Conservation (phyloP, 2,797 vertebrate species). For the Poeciliopsis turneri region DNA sequence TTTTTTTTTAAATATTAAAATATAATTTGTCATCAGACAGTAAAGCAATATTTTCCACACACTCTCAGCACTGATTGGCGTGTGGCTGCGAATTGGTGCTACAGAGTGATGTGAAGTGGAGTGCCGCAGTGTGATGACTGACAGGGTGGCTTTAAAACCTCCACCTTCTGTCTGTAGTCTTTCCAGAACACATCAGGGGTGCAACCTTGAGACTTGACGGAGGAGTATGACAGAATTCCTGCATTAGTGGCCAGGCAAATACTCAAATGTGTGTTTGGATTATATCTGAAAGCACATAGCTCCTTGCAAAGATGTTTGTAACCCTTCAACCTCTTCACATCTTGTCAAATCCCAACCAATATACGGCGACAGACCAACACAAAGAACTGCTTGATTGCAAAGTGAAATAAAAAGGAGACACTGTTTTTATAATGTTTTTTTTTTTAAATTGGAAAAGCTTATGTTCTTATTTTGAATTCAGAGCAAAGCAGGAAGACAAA, state of each 20-base stretch:
- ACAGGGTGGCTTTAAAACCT: constrained; percentile 72
- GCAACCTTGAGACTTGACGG: constrained; percentile 49
- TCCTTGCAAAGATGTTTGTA: neutral
- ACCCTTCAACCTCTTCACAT: neutral
- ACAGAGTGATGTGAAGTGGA: constrained; percentile 40
- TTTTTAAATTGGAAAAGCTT: constrained; percentile 2
- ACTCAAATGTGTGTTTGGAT: constrained; percentile 53
- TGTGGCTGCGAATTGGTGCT: constrained; percentile 38
- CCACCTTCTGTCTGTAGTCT: constrained; percentile 71
- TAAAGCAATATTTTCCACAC: constrained; percentile 67
- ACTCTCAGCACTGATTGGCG: constrained; percentile 43
- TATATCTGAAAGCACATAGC: constrained; percentile 43
- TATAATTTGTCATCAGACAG: constrained; percentile 67
- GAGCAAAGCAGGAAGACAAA: constrained; percentile 4
- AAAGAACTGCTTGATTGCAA: neutral
- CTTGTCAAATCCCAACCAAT: neutral
- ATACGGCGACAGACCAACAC: neutral
- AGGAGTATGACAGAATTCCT: constrained; percentile 55
- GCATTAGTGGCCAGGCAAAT: constrained; percentile 54
- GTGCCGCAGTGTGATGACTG: constrained; percentile 62
- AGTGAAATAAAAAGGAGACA: neutral
- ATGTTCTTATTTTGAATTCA: constrained; percentile 14
- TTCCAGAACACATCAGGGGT: constrained; percentile 75
- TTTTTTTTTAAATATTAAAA: constrained; percentile 49
- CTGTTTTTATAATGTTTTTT: neutral